Evolutionary conservation across 2,797 vertebrate species (phyloP).

Genomic region (Silurus lanzhouensis): DNA sequence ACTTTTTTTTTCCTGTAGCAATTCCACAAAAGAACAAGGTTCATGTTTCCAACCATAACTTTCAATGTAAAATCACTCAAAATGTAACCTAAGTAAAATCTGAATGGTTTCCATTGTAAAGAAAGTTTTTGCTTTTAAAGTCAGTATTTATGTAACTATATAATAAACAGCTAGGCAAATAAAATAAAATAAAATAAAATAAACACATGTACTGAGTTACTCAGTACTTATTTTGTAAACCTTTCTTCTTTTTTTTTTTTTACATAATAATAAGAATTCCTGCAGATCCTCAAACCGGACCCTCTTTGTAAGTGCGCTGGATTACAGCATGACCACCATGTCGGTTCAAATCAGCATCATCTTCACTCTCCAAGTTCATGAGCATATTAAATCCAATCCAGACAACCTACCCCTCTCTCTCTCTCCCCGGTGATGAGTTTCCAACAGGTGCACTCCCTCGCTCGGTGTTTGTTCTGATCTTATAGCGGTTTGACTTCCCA

Average conservation of each 20-base stretch:
- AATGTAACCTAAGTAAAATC: neutral
- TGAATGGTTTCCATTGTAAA: no score
- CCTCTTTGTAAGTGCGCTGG: neutral
- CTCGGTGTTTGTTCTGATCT: slow-evolving; percentile 24
- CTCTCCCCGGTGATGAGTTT: neutral
- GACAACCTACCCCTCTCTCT: slow-evolving; percentile 30
- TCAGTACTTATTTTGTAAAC: neutral
- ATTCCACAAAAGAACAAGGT: neutral
- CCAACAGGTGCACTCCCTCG: neutral
- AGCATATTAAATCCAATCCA: neutral
- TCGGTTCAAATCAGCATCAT: neutral
- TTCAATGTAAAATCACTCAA: neutral
- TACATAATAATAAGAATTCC: no score
- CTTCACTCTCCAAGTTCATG: neutral
- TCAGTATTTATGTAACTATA: no score
- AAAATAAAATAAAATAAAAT: no score
- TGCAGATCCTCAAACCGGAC: neutral
- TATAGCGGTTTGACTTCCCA: slow-evolving; percentile 38
- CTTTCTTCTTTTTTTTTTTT: neutral
- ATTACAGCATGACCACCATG: neutral
- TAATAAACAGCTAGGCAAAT: neutral
- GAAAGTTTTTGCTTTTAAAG: no score
- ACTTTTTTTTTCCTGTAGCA: slow-evolving; percentile 1
- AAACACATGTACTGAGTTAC: neutral
- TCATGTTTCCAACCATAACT: neutral